Evolutionary conservation across 2,888 invertebrate species (phyloP), one percentile per base, ranked within the genome.

Genomic region (Leptothorax acervorum): DNA sequence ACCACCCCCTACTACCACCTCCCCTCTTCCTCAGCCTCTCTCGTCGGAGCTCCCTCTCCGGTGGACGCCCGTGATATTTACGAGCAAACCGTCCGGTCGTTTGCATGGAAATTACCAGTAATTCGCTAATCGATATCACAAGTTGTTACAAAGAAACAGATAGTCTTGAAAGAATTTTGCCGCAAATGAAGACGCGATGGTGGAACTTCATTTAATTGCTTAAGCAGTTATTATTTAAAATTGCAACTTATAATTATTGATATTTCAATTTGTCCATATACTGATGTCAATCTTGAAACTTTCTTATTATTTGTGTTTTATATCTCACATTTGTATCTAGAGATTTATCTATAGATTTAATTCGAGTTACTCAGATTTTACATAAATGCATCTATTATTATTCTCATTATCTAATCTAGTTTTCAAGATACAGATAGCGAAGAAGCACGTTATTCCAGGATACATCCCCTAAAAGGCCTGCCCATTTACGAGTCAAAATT

Each of bases 91-190:
- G 79, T 60, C 62, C 74, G 74, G 71, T 78, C 75, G 88, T 86
- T 89, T 85, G 91, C 86, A 90, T 90, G 86, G 84, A 87, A 91
- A 91, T 89, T 84, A 89, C 86, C 83, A 79, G 66, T 88, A 86
- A 86, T 90, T 89, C 82, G 85, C 86, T 89, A 90, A 92, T 91
- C 92, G 90, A 92, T 91, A 91, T 73, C 78, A 63, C 35, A n/a
- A 23, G 39, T 66, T 63, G 71, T 68, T 83, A 60, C 39, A 45
- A 83, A 79, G 39, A 68, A 57, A 51, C 35, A 55, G 39, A 63
- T 42, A 55, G 11, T 15, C 12, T 35, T 4, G 51, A 45, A 68
- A 51, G 66, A 42, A 62, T 57, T 42, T 51, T 15, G 31, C 2
- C 3, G 45, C 35, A 48, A 79, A 79, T 48, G 5, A 12, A 39